Percentiles rank a stretch among this genome's conserved stretches.
These are phyloP conservation scores for Aradophagus sp. DNA, from an alignment of 1,140 invertebrate genomes.

Conservation along the genomic window DNA sequence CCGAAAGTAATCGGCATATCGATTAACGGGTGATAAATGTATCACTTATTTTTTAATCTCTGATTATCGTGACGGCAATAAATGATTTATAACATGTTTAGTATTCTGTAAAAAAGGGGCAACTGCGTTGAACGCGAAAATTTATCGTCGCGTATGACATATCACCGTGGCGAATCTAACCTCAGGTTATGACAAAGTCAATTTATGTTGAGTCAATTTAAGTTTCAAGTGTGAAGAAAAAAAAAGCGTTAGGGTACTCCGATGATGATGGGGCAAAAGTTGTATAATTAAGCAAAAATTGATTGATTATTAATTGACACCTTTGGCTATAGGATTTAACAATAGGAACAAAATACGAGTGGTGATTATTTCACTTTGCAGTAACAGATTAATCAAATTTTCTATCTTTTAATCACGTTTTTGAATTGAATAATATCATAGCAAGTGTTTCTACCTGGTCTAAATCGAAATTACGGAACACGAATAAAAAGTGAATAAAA, in stretches of 20 bases:
- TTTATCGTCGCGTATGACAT: conserved; percentile 15
- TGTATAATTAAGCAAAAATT: conserved; percentile 1
- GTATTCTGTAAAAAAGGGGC: conserved; percentile 9
- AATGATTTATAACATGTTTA: conserved; percentile 16
- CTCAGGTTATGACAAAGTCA: conserved; percentile 13
- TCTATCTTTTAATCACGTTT: too few relatives aligned
- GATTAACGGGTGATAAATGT: conserved; percentile 13
- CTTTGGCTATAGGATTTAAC: too few relatives aligned
- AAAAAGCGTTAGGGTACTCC: conserved; percentile 15
- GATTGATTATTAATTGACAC: too few relatives aligned
- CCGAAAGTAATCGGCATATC: conserved; percentile 4
- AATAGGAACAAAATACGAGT: too few relatives aligned
- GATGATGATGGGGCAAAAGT: conserved; percentile 1
- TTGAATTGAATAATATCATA: too few relatives aligned
- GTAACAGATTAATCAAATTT: too few relatives aligned
- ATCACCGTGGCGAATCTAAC: conserved; percentile 26
- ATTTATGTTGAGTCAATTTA: too few relatives aligned
- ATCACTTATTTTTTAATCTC: not conserved
- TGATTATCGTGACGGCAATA: not conserved
- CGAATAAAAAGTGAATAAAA: too few relatives aligned
- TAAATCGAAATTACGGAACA: too few relatives aligned
- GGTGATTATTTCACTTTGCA: too few relatives aligned
- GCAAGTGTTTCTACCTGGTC: too few relatives aligned
- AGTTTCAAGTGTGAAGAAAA: conserved; percentile 1
- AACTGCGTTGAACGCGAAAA: conserved; percentile 8